Conservation (phyloP, 1,140 invertebrate genomes). For the Drosophila repletoides region DNA sequence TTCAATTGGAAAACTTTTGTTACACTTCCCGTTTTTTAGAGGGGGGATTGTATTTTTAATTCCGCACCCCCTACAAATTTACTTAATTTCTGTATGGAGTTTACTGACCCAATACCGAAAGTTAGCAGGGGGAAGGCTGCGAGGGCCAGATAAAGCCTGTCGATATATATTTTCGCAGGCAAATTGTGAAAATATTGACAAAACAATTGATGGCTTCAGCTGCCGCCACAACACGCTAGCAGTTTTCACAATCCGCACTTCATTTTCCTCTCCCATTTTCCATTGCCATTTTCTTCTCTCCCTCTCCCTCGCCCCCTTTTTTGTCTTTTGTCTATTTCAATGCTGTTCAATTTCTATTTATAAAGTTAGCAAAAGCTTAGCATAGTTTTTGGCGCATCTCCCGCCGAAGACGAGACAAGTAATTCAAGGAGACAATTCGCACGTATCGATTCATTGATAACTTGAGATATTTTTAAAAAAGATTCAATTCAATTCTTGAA, state of each 20-base stretch:
- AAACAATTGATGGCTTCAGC: slow-evolving; percentile 72
- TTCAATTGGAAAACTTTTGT: slow-evolving; percentile 78
- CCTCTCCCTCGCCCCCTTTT: slow-evolving; percentile 31
- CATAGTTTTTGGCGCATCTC: slow-evolving; percentile 38
- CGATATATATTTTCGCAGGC: slow-evolving; percentile 50
- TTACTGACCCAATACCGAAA: slow-evolving; percentile 56
- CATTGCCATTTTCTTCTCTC: slow-evolving; percentile 9
- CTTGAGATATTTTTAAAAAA: neutral
- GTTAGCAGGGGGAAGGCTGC: too few species aligned
- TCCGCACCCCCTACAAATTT: slow-evolving; percentile 31
- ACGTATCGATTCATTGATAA: slow-evolving; percentile 35
- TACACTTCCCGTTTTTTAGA: slow-evolving; percentile 51
- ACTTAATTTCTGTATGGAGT: slow-evolving; percentile 37
- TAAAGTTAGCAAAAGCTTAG: slow-evolving; percentile 23
- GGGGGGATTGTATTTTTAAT: slow-evolving; percentile 51
- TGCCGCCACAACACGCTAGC: slow-evolving; percentile 52
- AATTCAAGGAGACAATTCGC: slow-evolving; percentile 20
- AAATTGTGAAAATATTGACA: slow-evolving; percentile 80
- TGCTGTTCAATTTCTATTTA: neutral
- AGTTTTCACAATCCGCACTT: neutral
- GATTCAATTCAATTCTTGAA: neutral
- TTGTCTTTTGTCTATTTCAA: slow-evolving; percentile 25
- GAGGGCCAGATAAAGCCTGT: slow-evolving; percentile 40
- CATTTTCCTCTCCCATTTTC: neutral
- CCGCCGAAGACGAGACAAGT: neutral